Evolutionary conservation across 2,888 invertebrate genomes (phyloP), one percentile per base, ranked within the genome.

Genomic region (Plebejus argus): DNA sequence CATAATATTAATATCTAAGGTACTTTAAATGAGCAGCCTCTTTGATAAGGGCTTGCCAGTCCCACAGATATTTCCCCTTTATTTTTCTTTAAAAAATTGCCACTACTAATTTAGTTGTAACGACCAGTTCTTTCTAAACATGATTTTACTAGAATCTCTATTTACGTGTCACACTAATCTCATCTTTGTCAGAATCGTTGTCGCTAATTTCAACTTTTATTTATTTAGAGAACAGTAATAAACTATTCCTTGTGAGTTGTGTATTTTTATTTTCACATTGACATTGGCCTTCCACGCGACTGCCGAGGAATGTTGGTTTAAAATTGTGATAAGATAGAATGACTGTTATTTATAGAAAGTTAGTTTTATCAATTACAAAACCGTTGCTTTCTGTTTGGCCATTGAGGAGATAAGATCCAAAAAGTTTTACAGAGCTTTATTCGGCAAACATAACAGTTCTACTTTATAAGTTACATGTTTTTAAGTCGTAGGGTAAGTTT

Each of bases 241-340:
- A 39, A 28, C 28, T 53, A 53, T 74, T 45, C 15, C 18, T 28
- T 23, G 12, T 28, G 15, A n/a, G n/a, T n/a, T n/a, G n/a, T n/a
- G n/a, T 74, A 74, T 74, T 53, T 23, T 28, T 53, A 33, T 28
- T 20, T 71, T 39, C 23, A 45, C 49, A 53, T 74, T 74, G 74
- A 49, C 74, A 74, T 74, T 74, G 53, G 74, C 74, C 74, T 74
- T 74, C 28, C 39, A 39, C 20, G 72, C 72, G 15, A 45, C 20
- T 45, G 72, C 23, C 53, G 18, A 53, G 23, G 74, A 28, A 39
- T 71, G 39, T 71, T 71, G 39, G 39, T 71, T 71, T 71, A 71
- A 66, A 66, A 66, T 28, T 66, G 15, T 45, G 39, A 39, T 72
- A 45, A 39, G 45, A 72, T 45, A 39, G 45, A 39, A 71, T n/a